A percentile compares a stretch with the other conserved stretches of the same genome.
Conservation (phyloP, 2,888 invertebrate species). For the Caenorhabditis zanzibari region DNA sequence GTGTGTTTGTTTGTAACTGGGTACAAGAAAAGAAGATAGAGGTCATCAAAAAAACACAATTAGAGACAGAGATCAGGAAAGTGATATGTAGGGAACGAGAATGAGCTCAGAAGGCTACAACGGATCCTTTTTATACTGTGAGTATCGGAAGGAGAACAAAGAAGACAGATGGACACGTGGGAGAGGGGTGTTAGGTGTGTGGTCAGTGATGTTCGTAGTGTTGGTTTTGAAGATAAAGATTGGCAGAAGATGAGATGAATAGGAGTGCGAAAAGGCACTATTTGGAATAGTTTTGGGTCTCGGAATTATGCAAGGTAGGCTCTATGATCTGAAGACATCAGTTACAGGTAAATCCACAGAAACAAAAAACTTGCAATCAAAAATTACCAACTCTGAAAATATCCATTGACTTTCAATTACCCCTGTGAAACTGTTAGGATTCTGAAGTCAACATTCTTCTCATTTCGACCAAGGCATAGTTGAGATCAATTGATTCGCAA, state of each 20-base stretch:
- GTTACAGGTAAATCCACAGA: too few relatives aligned
- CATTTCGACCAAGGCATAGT: too few relatives aligned
- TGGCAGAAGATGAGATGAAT: background rate
- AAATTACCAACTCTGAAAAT: too few relatives aligned
- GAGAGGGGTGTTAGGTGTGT: conserved; percentile 28
- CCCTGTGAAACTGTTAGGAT: too few relatives aligned
- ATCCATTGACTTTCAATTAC: too few relatives aligned
- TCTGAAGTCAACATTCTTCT: too few relatives aligned
- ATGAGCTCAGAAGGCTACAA: background rate
- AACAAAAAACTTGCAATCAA: too few relatives aligned
- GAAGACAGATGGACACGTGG: conserved; percentile 24
- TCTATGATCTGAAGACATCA: too few relatives aligned
- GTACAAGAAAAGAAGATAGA: conserved; percentile 18
- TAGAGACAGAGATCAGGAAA: background rate
- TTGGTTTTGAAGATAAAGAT: background rate
- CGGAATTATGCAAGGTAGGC: too few relatives aligned
- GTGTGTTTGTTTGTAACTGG: conserved; percentile 17
- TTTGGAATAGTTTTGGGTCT: too few relatives aligned
- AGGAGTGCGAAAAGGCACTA: background rate
- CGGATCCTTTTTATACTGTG: conserved; percentile 8
- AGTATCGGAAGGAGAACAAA: background rate
- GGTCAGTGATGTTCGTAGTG: conserved; percentile 40
- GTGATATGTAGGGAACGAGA: background rate
- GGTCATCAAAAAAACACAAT: background rate
- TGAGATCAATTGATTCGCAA: too few relatives aligned